Evolutionary conservation across 2,113 vertebrate species (phyloP).

Genomic region (Toxostoma redivivum): DNA sequence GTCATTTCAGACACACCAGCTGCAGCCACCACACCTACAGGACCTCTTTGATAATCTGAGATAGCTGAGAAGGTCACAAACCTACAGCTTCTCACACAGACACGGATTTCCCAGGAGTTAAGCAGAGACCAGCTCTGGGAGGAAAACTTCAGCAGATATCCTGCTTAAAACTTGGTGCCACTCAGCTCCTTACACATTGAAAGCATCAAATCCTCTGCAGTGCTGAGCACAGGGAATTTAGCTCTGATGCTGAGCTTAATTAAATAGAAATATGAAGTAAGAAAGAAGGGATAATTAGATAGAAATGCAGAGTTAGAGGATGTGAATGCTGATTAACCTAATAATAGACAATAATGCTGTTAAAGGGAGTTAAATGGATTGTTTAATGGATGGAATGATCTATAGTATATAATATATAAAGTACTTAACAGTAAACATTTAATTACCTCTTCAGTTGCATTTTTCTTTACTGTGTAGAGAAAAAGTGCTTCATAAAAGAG

Average conservation of each 20-base stretch:
- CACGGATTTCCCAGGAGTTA: not conserved
- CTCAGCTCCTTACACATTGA: not conserved
- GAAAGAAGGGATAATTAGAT: slow-evolving; percentile 54
- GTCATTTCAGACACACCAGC: not conserved
- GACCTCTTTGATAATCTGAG: not conserved
- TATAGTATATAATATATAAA: slow-evolving; percentile 44
- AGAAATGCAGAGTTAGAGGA: slow-evolving; percentile 48
- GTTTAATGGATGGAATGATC: slow-evolving; percentile 58
- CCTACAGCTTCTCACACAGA: not conserved
- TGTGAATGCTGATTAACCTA: slow-evolving; percentile 65
- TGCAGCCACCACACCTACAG: accelerated
- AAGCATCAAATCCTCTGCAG: not conserved
- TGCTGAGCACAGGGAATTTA: slow-evolving; percentile 34
- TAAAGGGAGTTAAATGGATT: slow-evolving; percentile 56
- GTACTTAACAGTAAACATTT: slow-evolving; percentile 69
- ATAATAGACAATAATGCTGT: slow-evolving; percentile 60
- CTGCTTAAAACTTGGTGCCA: not conserved
- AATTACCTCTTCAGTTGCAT: slow-evolving; percentile 53
- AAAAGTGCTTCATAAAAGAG: slow-evolving; percentile 30
- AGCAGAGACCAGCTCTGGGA: not conserved
- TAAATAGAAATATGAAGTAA: slow-evolving; percentile 65
- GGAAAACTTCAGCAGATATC: not conserved
- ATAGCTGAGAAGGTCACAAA: not conserved
- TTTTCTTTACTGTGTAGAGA: slow-evolving; percentile 20
- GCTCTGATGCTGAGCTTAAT: slow-evolving; percentile 41